These are phyloP conservation scores for Bombus breviceps DNA, from an alignment of 1,140 invertebrate species.

Conservation along the genomic window DNA sequence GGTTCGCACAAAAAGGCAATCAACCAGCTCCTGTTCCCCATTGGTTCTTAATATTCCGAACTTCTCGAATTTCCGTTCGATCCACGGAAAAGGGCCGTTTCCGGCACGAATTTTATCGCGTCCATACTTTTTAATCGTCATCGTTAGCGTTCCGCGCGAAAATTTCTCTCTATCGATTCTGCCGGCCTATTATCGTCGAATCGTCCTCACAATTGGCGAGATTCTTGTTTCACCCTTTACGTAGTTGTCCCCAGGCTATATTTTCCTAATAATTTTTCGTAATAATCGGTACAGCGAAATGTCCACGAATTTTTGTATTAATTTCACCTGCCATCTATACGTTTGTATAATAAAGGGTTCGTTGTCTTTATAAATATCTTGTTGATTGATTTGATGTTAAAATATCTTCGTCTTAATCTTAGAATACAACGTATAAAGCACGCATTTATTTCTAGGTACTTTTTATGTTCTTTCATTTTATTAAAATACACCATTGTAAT, in stretches of 20 bases:
- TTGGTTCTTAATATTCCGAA: slow-evolving; percentile 3
- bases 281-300: background rate
- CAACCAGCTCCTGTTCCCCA: background rate
- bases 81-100: background rate
- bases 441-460: too few species aligned
- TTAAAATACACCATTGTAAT: too few species aligned
- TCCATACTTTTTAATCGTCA: background rate
- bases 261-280: background rate
- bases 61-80: slow-evolving; percentile 18
- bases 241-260: too few species aligned
- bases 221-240: background rate
- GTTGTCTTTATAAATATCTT: too few species aligned
- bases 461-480: too few species aligned
- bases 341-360: too few species aligned
- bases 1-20: background rate
- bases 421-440: too few species aligned
- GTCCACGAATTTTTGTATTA: too few species aligned
- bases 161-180: slow-evolving; percentile 1
- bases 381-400: too few species aligned
- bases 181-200: background rate
- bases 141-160: background rate
- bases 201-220: background rate
- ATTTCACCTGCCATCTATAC: too few species aligned
- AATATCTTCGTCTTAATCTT: too few species aligned
- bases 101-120: background rate